These are phyloP conservation scores for Drosophila pseudotakahashii DNA, from an alignment of 2,888 invertebrate genomes.

Conservation along the genomic window DNA sequence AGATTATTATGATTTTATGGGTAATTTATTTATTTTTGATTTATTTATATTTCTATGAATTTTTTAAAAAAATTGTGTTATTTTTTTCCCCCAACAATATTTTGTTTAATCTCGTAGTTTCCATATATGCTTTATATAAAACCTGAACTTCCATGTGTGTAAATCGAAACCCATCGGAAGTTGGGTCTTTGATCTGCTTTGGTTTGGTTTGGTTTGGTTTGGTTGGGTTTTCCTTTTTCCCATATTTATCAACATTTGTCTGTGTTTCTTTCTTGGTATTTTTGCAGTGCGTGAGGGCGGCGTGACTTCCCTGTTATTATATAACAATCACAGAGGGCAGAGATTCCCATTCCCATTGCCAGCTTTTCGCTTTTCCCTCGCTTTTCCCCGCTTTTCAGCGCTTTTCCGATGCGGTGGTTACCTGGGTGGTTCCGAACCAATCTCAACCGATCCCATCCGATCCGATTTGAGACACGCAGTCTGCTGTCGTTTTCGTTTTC, in stretches of 20 bases:
- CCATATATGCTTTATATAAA: constrained; percentile 3
- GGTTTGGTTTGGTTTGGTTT: constrained; percentile 10
- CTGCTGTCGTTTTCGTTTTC: constrained; percentile 7
- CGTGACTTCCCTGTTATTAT: constrained; percentile 39
- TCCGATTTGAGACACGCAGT: constrained; percentile 32
- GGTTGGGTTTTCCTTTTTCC: constrained; percentile 7
- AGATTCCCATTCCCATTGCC: neutral
- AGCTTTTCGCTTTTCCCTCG: constrained; percentile 15
- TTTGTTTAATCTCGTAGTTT: too few relatives aligned
- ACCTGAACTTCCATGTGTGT: constrained; percentile 17
- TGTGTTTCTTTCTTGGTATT: constrained; percentile 14
- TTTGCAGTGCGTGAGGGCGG: constrained; percentile 37
- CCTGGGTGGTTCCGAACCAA: constrained; percentile 5
- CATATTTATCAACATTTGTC: constrained; percentile 3
- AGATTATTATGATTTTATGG: too few relatives aligned
- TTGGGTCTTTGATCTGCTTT: constrained; percentile 29
- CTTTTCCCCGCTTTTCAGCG: neutral
- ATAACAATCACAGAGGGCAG: constrained; percentile 17
- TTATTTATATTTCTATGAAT: too few relatives aligned
- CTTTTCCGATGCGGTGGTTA: constrained; percentile 12
- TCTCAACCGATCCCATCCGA: constrained; percentile 1
- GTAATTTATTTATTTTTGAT: too few relatives aligned
- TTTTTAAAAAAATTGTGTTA: too few relatives aligned
- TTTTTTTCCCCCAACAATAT: too few relatives aligned
- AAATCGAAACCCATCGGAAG: constrained; percentile 47